Evolutionary conservation across 1,140 invertebrate genomes (phyloP).

Genomic region (Psilanteris sp.): DNA sequence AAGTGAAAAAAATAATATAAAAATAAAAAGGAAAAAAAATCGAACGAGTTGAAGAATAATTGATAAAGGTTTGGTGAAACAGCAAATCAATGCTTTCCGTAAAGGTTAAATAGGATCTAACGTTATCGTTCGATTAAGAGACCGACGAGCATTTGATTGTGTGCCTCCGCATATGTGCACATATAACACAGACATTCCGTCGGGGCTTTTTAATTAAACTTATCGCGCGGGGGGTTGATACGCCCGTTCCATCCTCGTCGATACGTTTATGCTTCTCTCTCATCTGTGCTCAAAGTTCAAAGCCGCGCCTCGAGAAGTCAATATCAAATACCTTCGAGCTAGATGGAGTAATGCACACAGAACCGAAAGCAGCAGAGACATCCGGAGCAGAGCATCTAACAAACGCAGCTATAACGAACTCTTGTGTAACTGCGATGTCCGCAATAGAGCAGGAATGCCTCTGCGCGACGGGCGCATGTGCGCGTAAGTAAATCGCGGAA

Average conservation of each 20-base stretch:
- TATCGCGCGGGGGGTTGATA: slow-evolving; percentile 54
- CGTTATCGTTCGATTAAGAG: slow-evolving; percentile 56
- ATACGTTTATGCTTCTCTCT: slow-evolving; percentile 26
- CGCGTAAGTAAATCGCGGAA: slow-evolving; percentile 36
- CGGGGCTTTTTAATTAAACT: slow-evolving; percentile 79
- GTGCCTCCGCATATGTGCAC: slow-evolving; percentile 35
- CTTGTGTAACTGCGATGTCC: slow-evolving; percentile 48
- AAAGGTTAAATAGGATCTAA: slow-evolving; percentile 45
- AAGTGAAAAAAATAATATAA: no score
- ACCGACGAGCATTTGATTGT: slow-evolving; percentile 30
- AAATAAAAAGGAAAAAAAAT: slow-evolving; percentile 10
- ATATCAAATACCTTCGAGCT: slow-evolving; percentile 80
- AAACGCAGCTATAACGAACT: slow-evolving; percentile 57
- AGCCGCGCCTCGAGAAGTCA: slow-evolving; percentile 78
- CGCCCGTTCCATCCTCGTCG: slow-evolving; percentile 24
- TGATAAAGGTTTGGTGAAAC: slow-evolving; percentile 25
- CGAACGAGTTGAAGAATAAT: slow-evolving; percentile 17
- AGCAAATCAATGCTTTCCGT: slow-evolving; percentile 44
- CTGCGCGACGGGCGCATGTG: slow-evolving; percentile 7
- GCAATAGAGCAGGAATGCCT: slow-evolving; percentile 42
- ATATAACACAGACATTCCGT: slow-evolving; percentile 42
- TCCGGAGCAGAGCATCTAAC: slow-evolving; percentile 46
- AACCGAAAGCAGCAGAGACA: slow-evolving; percentile 55
- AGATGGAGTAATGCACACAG: slow-evolving; percentile 71
- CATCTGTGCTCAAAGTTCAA: slow-evolving; percentile 72